Base-by-base conservation (phyloP, 2,113 vertebrate species). In the Ptilonorhynchus violaceus region DNA sequence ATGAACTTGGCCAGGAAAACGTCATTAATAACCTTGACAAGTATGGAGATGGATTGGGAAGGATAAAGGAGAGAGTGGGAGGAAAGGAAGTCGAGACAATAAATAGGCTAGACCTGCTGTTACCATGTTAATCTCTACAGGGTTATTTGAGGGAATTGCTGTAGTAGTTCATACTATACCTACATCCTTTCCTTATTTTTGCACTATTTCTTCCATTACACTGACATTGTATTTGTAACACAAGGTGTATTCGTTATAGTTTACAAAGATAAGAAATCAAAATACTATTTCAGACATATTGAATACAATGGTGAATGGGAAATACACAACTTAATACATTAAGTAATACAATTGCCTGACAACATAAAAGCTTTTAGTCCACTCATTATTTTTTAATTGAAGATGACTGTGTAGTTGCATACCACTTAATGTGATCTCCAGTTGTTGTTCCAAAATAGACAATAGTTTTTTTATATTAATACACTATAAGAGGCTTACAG, bases 61-160 rank as follows among this genome's bases (percentile, higher is more conserved):
- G 92, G 96, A 96, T 97, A 94, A 92, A 95, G 86, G 66, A 84
- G 93, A 92, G 89, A 96, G 95, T 97, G 89, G 92, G 95, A 96
- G 95, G 89, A 79, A 90, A 96, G 80, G 93, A 96, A 95, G 92
- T 73, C 4, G 6, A 88, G 87, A 81, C 75, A 88, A 68, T 94
- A 93, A 96, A 94, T 96, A 96, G 85, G 55, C 85, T 86, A 72
- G 82, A 63, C 76, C 91, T 95, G 91, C 94, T 96, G 85, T 96
- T 95, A 92, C 87, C 55, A 35, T 95, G 87, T 73, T 96, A 95
- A 97, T 96, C 96, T 94, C 53, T 75, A 18, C 75, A 72, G 42
- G 96, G 81, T 85, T 93, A 93, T 88, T 74, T 22, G 7, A 55
- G 85, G 67, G 83, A 84, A 86, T 46, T 11, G 4, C 73, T 74